Evolutionary conservation across 2,797 vertebrate species (phyloP).

Genomic region (Premnoplex brunnescens): DNA sequence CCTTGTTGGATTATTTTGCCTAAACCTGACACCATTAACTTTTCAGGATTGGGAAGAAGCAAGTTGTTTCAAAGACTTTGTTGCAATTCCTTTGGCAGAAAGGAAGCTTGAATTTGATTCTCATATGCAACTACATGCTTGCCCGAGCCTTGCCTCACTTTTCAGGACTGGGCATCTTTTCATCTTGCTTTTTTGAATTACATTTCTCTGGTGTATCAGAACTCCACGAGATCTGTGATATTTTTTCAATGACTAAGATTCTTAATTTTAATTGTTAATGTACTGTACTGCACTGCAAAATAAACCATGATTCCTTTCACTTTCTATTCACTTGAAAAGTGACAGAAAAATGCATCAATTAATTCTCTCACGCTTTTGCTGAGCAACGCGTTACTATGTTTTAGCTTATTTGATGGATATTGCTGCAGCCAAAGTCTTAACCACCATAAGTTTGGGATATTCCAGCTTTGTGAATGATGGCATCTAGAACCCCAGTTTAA

Average conservation of each 20-base stretch:
- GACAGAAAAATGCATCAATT: constrained; percentile 9
- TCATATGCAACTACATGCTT: constrained; percentile 36
- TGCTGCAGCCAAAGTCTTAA: constrained; percentile 12
- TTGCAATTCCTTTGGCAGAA: constrained; percentile 21
- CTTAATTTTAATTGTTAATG: constrained; percentile 21
- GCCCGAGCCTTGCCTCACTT: neutral
- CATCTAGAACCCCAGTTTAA: neutral
- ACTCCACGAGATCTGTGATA: neutral
- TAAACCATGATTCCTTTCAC: neutral
- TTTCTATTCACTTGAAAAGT: neutral
- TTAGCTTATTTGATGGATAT: constrained; percentile 30
- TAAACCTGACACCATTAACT: neutral
- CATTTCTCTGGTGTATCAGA: neutral
- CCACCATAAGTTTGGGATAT: constrained; percentile 1
- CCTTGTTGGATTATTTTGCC: neutral
- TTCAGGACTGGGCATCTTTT: constrained; percentile 20
- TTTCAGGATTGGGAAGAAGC: neutral
- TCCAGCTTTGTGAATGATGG: neutral
- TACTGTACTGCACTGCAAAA: constrained; percentile 13
- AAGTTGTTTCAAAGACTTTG: constrained; percentile 14
- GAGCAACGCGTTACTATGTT: constrained; percentile 5
- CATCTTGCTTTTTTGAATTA: neutral
- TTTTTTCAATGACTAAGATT: neutral
- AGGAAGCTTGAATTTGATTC: constrained; percentile 22
- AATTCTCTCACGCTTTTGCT: constrained; percentile 9